A percentile compares a stretch with the other conserved stretches of the same genome.
These are phyloP conservation scores for Seira ritae DNA, from an alignment of 2,888 invertebrate genomes.

Conservation along the genomic window DNA sequence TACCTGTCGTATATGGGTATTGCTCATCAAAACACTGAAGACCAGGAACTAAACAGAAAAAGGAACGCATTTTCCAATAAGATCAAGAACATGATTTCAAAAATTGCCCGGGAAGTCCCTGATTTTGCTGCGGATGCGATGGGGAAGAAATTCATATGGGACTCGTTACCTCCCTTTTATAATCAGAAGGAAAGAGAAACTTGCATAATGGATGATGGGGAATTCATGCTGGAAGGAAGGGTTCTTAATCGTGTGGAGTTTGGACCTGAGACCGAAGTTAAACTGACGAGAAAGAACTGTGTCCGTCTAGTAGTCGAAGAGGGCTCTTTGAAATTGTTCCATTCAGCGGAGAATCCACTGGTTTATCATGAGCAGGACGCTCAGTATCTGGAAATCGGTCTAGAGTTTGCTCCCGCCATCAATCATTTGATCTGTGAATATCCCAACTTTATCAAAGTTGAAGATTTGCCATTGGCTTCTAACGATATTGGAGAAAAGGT, in stretches of 20 bases:
- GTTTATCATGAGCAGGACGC: slow-evolving; percentile 88
- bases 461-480: slow-evolving; percentile 81
- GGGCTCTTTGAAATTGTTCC: slow-evolving; percentile 82
- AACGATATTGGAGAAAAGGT: slow-evolving; percentile 82
- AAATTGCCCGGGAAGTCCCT: slow-evolving; percentile 31
- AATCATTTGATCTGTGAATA: slow-evolving; percentile 84
- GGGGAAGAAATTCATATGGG: slow-evolving; percentile 88
- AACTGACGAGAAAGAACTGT: slow-evolving; percentile 66
- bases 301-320: slow-evolving; percentile 69
- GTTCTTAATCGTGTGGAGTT: slow-evolving; percentile 82
- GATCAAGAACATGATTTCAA: slow-evolving; percentile 79
- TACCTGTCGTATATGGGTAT: slow-evolving; percentile 86
- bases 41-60: slow-evolving; percentile 68
- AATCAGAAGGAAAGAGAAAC: slow-evolving; percentile 81
- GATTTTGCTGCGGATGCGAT: slow-evolving; percentile 85
- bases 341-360: slow-evolving; percentile 87
- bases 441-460: slow-evolving; percentile 86
- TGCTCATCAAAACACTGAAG: slow-evolving; percentile 80
- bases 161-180: slow-evolving; percentile 90
- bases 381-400: slow-evolving; percentile 85
- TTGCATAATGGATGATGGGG: slow-evolving; percentile 85
- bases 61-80: slow-evolving; percentile 77
- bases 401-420: slow-evolving; percentile 82
- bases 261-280: slow-evolving; percentile 80
- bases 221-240: slow-evolving; percentile 81